A percentile compares a stretch with the other conserved stretches of the same genome.
These are phyloP conservation scores for Machimus rusticus DNA, from an alignment of 2,888 invertebrate genomes.

Conservation along the genomic window DNA sequence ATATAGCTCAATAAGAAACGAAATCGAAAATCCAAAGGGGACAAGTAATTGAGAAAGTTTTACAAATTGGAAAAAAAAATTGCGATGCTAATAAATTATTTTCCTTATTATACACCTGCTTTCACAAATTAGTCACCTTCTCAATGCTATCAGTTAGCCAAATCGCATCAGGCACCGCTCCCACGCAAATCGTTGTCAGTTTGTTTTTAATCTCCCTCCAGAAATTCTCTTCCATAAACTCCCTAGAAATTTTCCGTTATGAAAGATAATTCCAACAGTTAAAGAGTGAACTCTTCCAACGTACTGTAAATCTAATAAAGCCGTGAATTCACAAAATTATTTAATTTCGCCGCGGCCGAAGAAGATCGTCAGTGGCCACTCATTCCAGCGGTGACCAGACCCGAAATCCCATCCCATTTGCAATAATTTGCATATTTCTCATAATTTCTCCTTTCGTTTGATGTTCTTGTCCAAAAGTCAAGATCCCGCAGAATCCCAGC, in stretches of 20 bases:
- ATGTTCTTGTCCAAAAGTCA: not conserved
- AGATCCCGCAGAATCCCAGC: slow-evolving; percentile 19
- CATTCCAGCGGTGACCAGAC: not conserved
- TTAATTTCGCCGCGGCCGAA: not conserved
- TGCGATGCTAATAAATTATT: not conserved
- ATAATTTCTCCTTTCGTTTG: slow-evolving; percentile 6
- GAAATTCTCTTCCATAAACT: not conserved
- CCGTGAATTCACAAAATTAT: not conserved
- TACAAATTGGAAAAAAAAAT: not conserved
- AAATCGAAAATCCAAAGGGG: not conserved
- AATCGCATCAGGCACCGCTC: not conserved
- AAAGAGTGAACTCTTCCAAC: not conserved
- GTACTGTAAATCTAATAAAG: not conserved
- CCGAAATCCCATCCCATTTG: slow-evolving; percentile 2
- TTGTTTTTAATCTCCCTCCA: not conserved
- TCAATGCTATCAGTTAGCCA: not conserved
- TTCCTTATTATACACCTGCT: not conserved
- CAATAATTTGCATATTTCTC: slow-evolving; percentile 27
- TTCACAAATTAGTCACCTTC: not conserved
- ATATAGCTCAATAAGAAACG: not conserved
- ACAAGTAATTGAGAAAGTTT: not conserved
- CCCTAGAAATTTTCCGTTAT: not conserved
- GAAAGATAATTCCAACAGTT: not conserved
- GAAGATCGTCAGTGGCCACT: not conserved
- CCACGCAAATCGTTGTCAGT: not conserved